phyloP scores from a whole-genome alignment of 2,888 invertebrate species.

The Pharmacophagus antenor region DNA sequence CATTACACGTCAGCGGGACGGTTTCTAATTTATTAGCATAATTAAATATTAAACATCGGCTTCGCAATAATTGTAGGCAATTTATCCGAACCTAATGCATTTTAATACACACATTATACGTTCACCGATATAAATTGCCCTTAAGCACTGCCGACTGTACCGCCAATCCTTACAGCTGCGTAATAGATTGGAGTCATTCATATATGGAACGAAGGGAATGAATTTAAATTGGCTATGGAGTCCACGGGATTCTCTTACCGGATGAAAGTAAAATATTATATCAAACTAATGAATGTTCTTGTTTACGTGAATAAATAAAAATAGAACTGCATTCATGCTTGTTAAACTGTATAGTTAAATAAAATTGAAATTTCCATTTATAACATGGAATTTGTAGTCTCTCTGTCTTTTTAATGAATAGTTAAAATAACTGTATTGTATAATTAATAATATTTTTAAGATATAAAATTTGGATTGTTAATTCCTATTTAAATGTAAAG shows the following conservation, averaged over 20 bases:
- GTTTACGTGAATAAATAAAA: no score
- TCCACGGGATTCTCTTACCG: conserved; percentile 7
- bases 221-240: conserved; percentile 24
- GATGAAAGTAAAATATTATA: background rate
- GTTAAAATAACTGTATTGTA: no score
- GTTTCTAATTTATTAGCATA: no score
- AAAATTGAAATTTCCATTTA: no score
- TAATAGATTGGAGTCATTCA: conserved; percentile 28
- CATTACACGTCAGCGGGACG: no score
- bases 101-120: conserved; percentile 13
- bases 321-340: no score
- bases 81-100: conserved; percentile 8
- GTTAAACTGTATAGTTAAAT: no score
- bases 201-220: conserved; percentile 26
- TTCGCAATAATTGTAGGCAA: conserved; percentile 3
- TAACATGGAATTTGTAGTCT: no score
- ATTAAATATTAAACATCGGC: background rate
- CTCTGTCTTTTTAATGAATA: no score
- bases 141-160: conserved; percentile 17
- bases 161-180: conserved; percentile 14
- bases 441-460: no score
- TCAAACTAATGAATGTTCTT: background rate
- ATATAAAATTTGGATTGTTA: no score
- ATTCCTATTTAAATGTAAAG: no score
- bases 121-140: conserved; percentile 18